Base-by-base conservation (phyloP, 1,140 invertebrate species). In the Cydia fagiglandana region DNA sequence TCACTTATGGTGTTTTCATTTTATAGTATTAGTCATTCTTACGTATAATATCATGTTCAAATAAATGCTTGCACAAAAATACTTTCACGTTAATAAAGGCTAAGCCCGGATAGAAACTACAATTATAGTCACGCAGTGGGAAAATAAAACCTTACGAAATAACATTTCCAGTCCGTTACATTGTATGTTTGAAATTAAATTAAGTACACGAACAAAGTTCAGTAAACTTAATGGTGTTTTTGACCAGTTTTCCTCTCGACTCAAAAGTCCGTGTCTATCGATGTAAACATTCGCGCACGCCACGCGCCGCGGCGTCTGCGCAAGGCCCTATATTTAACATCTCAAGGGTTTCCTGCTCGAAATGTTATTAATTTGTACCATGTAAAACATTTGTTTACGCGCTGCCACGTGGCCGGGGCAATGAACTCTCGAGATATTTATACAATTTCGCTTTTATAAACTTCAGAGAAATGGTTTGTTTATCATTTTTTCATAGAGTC, bases 321-420 rank as follows among this genome's bases (percentile, higher is more conserved):
- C 83, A 82, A 81, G 83, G 77, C 78, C 81, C 85, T 88, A 91
- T 88, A 89, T 90, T 85, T 91, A 91, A 83, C 85, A 81, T 80
- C 84, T 86, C 84, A 88, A 92, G 90, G 86, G 90, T 91, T 91
- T 91, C 87, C 88, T 91, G 86, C 83, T 81, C 78, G 81, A 84
- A 86, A 87, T 87, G 86, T 88, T 90, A 88, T 90, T 89, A 90
- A 88, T 88, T 86, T 88, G 87, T 86, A 87, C 82, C 83, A 82
- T 82, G 79, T 82, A 82, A 82, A 82, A 81, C 78, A 82, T 86
- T 88, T 91, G 85, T 91, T 91, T 87, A 88, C 83, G 80, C 76
- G 74, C 77, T 61, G 79, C 84, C 87, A 88, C 88, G 85, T 90
- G 88, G 82, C 83, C 73, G 78, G 88, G 82, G 74, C 86, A 84